phyloP scores from a whole-genome alignment of 2,797 vertebrate genomes.

The Bradypus variegatus region DNA sequence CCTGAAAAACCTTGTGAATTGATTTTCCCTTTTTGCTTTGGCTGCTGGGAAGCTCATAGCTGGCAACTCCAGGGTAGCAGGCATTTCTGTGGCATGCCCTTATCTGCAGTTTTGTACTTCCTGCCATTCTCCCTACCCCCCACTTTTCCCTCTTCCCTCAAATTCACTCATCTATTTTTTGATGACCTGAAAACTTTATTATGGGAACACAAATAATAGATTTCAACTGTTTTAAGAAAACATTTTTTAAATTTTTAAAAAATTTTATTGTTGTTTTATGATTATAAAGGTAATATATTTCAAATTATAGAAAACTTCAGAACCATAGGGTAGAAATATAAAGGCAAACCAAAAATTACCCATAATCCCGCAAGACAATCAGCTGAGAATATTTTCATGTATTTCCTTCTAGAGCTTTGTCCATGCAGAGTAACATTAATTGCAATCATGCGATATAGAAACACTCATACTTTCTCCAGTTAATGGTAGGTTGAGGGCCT shows the following conservation, averaged over 20 bases:
- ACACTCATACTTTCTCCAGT: not conserved
- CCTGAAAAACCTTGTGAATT: not conserved
- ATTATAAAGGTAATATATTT: not conserved
- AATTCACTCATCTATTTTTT: not conserved
- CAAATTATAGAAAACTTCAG: not conserved
- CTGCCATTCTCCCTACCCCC: not conserved
- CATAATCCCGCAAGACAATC: not conserved
- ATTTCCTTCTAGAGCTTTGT: not conserved
- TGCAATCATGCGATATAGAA: not conserved
- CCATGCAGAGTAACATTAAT: no score
- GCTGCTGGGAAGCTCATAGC: not conserved
- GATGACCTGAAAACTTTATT: not conserved
- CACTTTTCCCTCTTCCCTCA: not conserved
- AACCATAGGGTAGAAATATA: not conserved
- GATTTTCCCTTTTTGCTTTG: not conserved
- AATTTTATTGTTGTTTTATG: not conserved
- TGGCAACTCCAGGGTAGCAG: not conserved
- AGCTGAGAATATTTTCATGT: not conserved
- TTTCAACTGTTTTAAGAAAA: not conserved
- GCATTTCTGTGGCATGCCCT: not conserved
- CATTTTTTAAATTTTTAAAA: not conserved
- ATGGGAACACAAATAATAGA: not conserved
- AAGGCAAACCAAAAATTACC: not conserved
- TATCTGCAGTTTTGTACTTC: not conserved
- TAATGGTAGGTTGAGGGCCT: not conserved